Conservation (phyloP, 2,113 vertebrate genomes). For the Puntigrus tetrazona region DNA sequence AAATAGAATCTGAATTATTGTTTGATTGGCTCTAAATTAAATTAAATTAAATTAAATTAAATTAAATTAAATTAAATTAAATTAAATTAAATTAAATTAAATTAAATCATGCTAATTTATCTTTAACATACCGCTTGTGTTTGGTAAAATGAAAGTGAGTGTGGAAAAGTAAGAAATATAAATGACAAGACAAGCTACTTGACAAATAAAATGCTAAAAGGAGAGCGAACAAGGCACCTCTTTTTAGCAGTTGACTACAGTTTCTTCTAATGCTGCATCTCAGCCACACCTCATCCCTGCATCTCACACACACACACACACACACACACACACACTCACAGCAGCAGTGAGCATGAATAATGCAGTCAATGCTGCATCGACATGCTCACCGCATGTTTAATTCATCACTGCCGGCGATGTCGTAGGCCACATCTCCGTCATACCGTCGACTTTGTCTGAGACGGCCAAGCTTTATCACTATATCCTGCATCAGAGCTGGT, state of each 20-base stretch:
- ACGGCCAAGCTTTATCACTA: not conserved
- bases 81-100: no score
- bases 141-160: not conserved
- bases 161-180: not conserved
- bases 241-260: not conserved
- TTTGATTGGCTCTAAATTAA: no score
- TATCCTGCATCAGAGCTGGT: not conserved
- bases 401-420: conserved; percentile 65
- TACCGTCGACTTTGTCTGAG: conserved; percentile 28
- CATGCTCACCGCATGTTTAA: conserved; percentile 71
- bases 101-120: not conserved
- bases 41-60: no score
- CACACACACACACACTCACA: not conserved
- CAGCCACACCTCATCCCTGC: conserved; percentile 44
- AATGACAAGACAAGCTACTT: not conserved
- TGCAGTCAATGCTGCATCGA: conserved; percentile 67
- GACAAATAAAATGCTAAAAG: not conserved
- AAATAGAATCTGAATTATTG: no score
- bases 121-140: not conserved
- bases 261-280: conserved; percentile 9
- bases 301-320: not conserved
- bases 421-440: conserved; percentile 25
- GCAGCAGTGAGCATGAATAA: conserved; percentile 69
- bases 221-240: not conserved
- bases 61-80: no score